phyloP scores from a whole-genome alignment of 37 sponge, comb jelly and placozoan genomes.

The Halisarca cf. caerulea region DNA sequence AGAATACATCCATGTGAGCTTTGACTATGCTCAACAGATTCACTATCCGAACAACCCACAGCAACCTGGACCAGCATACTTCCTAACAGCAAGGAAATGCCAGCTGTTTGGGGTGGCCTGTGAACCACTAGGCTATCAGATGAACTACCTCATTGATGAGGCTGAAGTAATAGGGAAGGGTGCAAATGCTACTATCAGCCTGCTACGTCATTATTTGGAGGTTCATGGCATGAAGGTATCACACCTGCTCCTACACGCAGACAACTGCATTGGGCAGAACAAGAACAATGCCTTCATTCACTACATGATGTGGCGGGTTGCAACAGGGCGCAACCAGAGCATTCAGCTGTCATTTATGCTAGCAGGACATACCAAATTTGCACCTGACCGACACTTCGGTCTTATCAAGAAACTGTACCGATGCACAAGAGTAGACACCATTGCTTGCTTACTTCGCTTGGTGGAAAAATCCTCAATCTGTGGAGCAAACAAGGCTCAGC shows the following conservation, averaged over 20 bases:
- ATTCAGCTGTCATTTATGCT: conserved; percentile 42
- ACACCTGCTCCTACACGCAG: conserved; percentile 5
- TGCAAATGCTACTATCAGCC: conserved; percentile 32
- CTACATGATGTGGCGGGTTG: conserved; percentile 26
- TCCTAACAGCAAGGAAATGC: conserved; percentile 33
- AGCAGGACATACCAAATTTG: conserved; percentile 49
- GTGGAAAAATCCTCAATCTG: background rate
- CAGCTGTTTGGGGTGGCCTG: conserved; percentile 19
- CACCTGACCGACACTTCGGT: conserved; percentile 52
- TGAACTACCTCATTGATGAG: conserved; percentile 48
- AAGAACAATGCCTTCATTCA: conserved; percentile 33
- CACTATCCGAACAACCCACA: conserved; percentile 20
- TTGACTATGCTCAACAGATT: conserved; percentile 42
- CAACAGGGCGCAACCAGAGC: background rate
- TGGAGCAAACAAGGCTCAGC: no score
- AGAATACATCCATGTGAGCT: conserved; percentile 22
- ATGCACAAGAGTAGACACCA: conserved; percentile 23
- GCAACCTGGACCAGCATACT: conserved; percentile 44
- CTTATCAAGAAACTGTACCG: conserved; percentile 29
- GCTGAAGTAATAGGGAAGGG: conserved; percentile 31
- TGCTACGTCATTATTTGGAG: conserved; percentile 30
- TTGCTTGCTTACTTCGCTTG: background rate
- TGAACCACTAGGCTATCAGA: background rate
- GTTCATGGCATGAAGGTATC: background rate
- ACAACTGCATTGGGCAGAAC: conserved; percentile 32